Percentiles rank a stretch among this genome's conserved stretches.
phyloP scores from a whole-genome alignment of 1,140 invertebrate species.

The Archivesica marissinica region DNA sequence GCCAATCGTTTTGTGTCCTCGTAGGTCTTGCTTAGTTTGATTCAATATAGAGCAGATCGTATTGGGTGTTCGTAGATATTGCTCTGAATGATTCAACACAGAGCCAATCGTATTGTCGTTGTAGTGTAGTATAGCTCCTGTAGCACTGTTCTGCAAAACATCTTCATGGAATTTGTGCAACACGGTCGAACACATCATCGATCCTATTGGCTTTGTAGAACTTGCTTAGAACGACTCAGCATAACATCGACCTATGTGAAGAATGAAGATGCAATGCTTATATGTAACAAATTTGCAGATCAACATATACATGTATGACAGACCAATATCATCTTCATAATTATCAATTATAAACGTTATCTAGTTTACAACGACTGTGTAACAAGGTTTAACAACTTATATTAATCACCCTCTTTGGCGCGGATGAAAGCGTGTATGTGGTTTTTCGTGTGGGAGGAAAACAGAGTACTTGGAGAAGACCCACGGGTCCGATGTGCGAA shows the following conservation, averaged over 20 bases:
- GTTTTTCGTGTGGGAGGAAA: no score
- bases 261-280: background rate
- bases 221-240: background rate
- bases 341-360: background rate
- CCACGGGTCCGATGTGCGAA: no score
- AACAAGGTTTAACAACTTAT: background rate
- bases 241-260: background rate
- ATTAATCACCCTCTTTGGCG: background rate
- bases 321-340: background rate
- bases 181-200: background rate
- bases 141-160: background rate
- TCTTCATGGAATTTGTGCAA: background rate
- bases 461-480: no score
- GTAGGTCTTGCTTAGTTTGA: background rate
- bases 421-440: background rate
- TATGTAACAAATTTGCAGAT: no score
- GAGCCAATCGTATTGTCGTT: background rate
- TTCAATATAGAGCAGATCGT: background rate
- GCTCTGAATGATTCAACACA: background rate
- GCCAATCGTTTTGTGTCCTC: no score
- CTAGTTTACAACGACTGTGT: background rate
- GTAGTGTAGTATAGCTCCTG: background rate
- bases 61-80: background rate
- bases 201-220: background rate
- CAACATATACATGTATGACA: no score